Percentiles rank a stretch among this genome's conserved stretches.
Evolutionary conservation across 1,140 invertebrate species (phyloP).

Genomic region (Teleogryllus occipitalis): DNA sequence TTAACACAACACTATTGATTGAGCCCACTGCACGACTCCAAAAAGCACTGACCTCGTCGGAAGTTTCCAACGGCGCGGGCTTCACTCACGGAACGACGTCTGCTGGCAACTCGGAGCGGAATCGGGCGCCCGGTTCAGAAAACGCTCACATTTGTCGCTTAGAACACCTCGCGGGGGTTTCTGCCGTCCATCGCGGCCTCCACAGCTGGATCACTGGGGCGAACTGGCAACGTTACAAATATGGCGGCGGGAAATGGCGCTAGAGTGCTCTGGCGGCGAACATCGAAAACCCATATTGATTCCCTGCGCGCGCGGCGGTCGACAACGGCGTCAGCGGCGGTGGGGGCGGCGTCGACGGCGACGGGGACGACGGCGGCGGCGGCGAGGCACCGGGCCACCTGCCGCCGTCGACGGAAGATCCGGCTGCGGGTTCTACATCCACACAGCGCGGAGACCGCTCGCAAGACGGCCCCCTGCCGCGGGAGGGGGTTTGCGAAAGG

Average conservation of each 20-base stretch:
- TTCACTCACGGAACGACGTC: neutral
- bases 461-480: too few relatives aligned
- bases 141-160: neutral
- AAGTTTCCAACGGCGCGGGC: neutral
- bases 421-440: too few relatives aligned
- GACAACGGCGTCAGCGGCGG: too few relatives aligned
- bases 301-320: neutral
- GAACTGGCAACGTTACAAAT: neutral
- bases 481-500: too few relatives aligned
- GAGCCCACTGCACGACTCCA: neutral
- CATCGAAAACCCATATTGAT: neutral
- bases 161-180: neutral
- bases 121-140: neutral
- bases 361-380: neutral
- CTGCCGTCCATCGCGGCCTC: neutral
- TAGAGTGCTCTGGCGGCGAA: neutral
- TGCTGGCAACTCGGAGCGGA: neutral
- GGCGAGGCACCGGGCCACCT: neutral
- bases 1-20: constrained; percentile 1
- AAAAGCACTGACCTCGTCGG: neutral
- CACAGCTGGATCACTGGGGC: neutral
- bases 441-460: too few relatives aligned
- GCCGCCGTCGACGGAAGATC: neutral
- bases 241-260: neutral
- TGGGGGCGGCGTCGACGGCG: too few relatives aligned